A percentile compares a stretch with the other conserved stretches of the same genome.
Evolutionary conservation across 1,140 invertebrate genomes (phyloP).

Genomic region (Chironomus tepperi): DNA sequence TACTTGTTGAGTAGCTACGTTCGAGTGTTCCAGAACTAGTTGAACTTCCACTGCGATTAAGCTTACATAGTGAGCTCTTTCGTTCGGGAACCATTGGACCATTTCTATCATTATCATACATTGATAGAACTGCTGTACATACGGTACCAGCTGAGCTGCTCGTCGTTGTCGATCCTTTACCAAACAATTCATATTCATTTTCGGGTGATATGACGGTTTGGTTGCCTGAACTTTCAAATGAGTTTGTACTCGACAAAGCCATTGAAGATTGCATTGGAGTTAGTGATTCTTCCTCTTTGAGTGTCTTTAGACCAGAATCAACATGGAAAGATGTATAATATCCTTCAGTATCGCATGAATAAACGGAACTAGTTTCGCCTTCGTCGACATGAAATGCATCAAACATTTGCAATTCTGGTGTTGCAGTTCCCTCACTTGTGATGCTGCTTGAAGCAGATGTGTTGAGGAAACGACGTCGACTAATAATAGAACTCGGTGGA

Average conservation of each 20-base stretch:
- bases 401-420: constrained; percentile 65
- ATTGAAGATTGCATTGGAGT: constrained; percentile 54
- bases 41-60: constrained; percentile 41
- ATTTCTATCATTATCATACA: constrained; percentile 37
- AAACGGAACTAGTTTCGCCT: constrained; percentile 84
- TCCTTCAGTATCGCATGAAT: constrained; percentile 92
- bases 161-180: constrained; percentile 78
- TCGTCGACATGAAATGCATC: constrained; percentile 66
- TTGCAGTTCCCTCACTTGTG: constrained; percentile 75
- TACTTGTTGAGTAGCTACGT: constrained; percentile 47
- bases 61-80: constrained; percentile 55
- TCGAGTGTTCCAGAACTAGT: constrained; percentile 48
- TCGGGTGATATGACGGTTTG: constrained; percentile 57
- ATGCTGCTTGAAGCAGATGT: constrained; percentile 72
- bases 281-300: constrained; percentile 68
- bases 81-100: constrained; percentile 65
- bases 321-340: constrained; percentile 96
- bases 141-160: constrained; percentile 84
- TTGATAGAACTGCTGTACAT: constrained; percentile 46
- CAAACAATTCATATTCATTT: constrained; percentile 82
- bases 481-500: constrained; percentile 59
- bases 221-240: constrained; percentile 43
- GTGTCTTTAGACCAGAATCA: constrained; percentile 83
- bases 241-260: constrained; percentile 48
- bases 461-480: constrained; percentile 54